Conservation (phyloP, 2,113 vertebrate species). For the Arvicanthis niloticus region DNA sequence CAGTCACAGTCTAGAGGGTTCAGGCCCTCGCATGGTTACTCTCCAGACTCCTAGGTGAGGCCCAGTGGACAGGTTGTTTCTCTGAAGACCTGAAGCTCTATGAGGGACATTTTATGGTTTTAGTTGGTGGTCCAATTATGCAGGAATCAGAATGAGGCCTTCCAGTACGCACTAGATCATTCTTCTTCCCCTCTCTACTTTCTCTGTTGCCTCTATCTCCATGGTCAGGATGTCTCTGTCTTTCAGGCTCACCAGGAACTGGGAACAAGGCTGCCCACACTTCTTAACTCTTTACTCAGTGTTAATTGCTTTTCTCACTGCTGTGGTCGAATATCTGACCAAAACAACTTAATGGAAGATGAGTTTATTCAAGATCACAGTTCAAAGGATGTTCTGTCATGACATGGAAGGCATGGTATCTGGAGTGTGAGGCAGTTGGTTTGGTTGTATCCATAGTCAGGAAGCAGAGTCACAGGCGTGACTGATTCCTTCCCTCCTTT, state of each 20-base stretch:
- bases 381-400: not conserved
- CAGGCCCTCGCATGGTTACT: not conserved
- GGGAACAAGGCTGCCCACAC: accelerated
- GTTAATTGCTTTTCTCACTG: not conserved
- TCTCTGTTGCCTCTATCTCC: not conserved
- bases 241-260: not conserved
- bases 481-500: not conserved
- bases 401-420: not conserved
- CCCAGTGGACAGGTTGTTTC: not conserved
- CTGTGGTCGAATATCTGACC: not conserved
- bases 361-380: not conserved
- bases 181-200: not conserved
- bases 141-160: not conserved
- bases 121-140: not conserved
- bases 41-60: not conserved
- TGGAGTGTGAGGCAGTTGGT: not conserved
- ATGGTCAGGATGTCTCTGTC: not conserved
- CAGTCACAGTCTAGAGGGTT: not conserved
- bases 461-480: not conserved
- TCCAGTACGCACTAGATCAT: accelerated
- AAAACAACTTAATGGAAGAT: not conserved
- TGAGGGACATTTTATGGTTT: not conserved
- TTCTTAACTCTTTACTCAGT: not conserved
- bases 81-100: not conserved
- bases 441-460: not conserved